Conservation (phyloP, 1,140 invertebrate genomes). For the Magallana angulata region DNA sequence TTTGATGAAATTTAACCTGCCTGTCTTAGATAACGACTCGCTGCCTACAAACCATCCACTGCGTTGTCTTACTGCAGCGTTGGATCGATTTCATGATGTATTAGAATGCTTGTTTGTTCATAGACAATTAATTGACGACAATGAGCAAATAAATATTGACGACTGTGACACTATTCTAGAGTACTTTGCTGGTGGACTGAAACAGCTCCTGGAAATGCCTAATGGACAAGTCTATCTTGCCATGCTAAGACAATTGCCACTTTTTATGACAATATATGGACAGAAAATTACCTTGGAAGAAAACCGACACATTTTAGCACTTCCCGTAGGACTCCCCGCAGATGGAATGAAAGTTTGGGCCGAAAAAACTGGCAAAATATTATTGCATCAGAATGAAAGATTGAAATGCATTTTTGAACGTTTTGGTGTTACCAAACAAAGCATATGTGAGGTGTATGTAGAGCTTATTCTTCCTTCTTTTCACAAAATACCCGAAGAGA, state of each 20-base stretch:
- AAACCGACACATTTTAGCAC: slow-evolving; percentile 16
- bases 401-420: slow-evolving; percentile 1
- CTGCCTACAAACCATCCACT: background rate
- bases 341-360: slow-evolving; percentile 19
- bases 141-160: background rate
- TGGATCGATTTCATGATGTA: background rate
- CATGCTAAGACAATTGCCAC: background rate
- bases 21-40: background rate
- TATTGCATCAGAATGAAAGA: background rate
- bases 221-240: background rate
- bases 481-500: background rate
- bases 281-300: slow-evolving; percentile 19
- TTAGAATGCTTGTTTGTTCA: slow-evolving; percentile 20
- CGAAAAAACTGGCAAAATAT: background rate
- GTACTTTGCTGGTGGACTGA: background rate
- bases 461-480: background rate
- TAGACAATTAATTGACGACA: background rate
- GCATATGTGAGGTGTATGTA: slow-evolving; percentile 5
- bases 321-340: background rate
- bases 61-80: background rate
- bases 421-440: background rate
- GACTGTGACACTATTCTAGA: slow-evolving; percentile 5
- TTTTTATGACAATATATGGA: background rate
- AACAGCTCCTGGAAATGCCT: background rate
- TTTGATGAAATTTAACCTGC: background rate